Base-by-base conservation (phyloP, 2,113 vertebrate species). In the Hucho hucho region DNA sequence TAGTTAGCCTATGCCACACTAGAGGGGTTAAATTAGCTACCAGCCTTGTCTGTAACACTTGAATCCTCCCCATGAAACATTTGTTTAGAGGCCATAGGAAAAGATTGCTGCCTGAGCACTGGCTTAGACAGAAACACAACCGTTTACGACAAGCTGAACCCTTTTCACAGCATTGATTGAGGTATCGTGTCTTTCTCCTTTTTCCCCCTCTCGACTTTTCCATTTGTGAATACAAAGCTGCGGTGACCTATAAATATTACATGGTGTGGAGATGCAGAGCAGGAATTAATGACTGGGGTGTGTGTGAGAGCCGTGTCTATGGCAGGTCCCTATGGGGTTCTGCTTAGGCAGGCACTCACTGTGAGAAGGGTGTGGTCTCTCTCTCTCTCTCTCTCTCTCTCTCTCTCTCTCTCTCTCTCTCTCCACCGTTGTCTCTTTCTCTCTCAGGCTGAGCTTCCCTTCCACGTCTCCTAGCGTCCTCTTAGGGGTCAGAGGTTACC, bases 211-310 rank as follows among this genome's bases (percentile, higher is more conserved):
- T 82, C 83, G 78, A 83, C 85, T 65, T 89, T 89, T 88, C 89
- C 90, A 89, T 93, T 91, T 89, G 89, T 86, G 86, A 92, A 91
- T 90, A 90, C 90, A 91, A 89, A 91, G 92, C 88, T 91, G 87
- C 86, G 83, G 91, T 92, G 90, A 92, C 90, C 89, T 90, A 93
- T 93, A 89, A 92, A 93, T 92, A 93, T 93, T 92, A 90, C 90
- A 93, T 93, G 89, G 90, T 87, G 89, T 89, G 86, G 89, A 90
- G 91, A 93, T 92, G 92, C 92, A 92, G 92, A 91, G 88, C 88
- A 91, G 91, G 91, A 92, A 93, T 92, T 93, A 93, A 92, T 91
- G 89, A 91, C 86, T 87, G 78, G 88, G 77, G 66, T 75, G 61
- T 88, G 84, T 87, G 77, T 14, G 80, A 70, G 81, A 74, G 86